Conservation (phyloP, 2,888 invertebrate genomes). For the Habrosyne pyritoides region DNA sequence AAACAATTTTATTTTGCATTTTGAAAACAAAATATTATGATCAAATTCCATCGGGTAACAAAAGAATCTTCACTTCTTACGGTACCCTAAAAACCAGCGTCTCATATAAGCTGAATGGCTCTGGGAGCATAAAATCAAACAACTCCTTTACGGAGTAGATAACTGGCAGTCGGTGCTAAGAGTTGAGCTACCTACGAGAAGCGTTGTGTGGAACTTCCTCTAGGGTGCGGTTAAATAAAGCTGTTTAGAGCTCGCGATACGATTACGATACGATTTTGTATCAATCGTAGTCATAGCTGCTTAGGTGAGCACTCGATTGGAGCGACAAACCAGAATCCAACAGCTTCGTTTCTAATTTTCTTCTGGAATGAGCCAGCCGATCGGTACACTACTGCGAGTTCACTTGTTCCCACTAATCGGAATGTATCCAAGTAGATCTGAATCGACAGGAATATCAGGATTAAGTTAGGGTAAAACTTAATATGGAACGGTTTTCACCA, state of each 20-base stretch:
- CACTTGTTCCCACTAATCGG: too few species aligned
- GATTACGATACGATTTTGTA: not conserved
- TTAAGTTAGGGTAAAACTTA: too few species aligned
- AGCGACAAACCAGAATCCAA: too few species aligned
- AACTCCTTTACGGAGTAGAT: slow-evolving; percentile 14
- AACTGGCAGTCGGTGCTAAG: slow-evolving; percentile 20
- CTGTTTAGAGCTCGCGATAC: not conserved
- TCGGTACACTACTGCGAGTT: too few species aligned
- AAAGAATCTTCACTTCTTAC: not conserved
- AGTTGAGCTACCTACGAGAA: not conserved
- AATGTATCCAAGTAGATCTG: too few species aligned
- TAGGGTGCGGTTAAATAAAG: not conserved
- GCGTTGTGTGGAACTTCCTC: slow-evolving; percentile 8
- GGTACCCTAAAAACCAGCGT: not conserved
- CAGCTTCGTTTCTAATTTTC: too few species aligned
- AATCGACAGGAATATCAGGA: too few species aligned
- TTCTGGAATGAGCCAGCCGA: too few species aligned
- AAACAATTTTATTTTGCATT: not conserved
- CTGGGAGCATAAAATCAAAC: slow-evolving; percentile 26
- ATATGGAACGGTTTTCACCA: too few species aligned
- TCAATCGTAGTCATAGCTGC: not conserved
- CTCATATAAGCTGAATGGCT: not conserved
- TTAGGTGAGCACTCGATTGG: too few species aligned
- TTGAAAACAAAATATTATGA: not conserved
- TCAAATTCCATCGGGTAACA: not conserved